phyloP scores from a whole-genome alignment of 2,113 vertebrate species.

The Indicator maculatus region DNA sequence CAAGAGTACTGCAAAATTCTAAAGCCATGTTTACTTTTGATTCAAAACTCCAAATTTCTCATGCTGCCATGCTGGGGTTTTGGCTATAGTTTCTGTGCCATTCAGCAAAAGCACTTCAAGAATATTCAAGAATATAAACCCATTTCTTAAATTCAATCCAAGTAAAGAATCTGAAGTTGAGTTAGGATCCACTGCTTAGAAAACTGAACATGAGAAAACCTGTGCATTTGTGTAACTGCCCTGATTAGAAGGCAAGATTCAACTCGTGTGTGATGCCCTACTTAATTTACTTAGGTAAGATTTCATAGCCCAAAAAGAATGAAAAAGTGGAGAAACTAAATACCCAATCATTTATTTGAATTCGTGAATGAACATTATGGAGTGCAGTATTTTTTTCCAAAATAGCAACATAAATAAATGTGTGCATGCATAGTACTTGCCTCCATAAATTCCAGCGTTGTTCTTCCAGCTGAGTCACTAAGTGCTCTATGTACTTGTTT shows the following conservation, averaged over 20 bases:
- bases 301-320: neutral
- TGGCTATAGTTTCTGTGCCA: neutral
- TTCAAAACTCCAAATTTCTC: neutral
- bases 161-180: neutral
- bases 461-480: slow-evolving; percentile 87
- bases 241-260: neutral
- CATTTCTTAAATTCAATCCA: neutral
- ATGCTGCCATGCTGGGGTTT: neutral
- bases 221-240: neutral
- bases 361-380: neutral
- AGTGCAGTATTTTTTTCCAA: neutral
- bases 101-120: neutral
- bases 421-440: slow-evolving; percentile 69
- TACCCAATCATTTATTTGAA: neutral
- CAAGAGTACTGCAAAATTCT: neutral
- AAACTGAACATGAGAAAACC: neutral
- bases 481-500: slow-evolving; percentile 87
- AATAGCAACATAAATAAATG: neutral
- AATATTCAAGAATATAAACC: neutral
- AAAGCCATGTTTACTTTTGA: neutral
- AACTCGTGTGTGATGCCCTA: neutral
- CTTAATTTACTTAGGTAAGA: neutral
- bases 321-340: neutral
- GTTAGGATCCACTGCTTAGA: neutral
- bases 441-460: slow-evolving; percentile 85